phyloP scores from a whole-genome alignment of 2,888 invertebrate species.

The Aplocera efformata region DNA sequence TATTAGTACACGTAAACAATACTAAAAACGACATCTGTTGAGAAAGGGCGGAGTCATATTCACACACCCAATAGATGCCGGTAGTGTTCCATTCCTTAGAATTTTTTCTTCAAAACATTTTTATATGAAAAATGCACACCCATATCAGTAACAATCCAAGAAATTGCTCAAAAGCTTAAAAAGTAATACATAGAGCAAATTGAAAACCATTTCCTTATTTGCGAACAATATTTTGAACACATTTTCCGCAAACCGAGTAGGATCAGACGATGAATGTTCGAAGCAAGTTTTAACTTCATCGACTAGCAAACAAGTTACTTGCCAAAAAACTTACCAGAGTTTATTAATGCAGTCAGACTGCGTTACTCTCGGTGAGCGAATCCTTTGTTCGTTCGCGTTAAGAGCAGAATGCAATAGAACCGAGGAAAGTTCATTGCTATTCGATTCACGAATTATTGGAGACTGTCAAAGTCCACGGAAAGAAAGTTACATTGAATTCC shows the following conservation, averaged over 20 bases:
- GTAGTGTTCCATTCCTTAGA: no score
- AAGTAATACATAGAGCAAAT: no score
- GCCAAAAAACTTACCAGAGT: slow-evolving; percentile 66
- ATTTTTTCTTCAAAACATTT: no score
- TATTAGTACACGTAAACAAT: no score
- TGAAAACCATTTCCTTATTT: no score
- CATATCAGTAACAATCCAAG: no score
- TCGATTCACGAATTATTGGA: slow-evolving; percentile 18
- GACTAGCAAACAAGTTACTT: slow-evolving; percentile 45
- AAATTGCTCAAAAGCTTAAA: no score
- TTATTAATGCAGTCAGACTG: slow-evolving; percentile 64
- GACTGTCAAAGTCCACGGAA: slow-evolving; percentile 20
- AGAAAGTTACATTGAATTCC: slow-evolving; percentile 3
- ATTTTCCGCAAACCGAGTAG: slow-evolving; percentile 21
- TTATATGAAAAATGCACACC: no score
- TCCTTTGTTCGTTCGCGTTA: slow-evolving; percentile 46
- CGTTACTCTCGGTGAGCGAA: slow-evolving; percentile 56
- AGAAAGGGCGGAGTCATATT: no score
- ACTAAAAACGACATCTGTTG: no score
- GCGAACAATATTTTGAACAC: no score
- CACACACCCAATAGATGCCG: no score
- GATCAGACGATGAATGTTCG: slow-evolving; percentile 28
- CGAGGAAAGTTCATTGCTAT: slow-evolving; percentile 17
- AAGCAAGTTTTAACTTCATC: slow-evolving; percentile 36
- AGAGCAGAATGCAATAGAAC: slow-evolving; percentile 35